A percentile compares a stretch with the other conserved stretches of the same genome.
Evolutionary conservation across 2,113 vertebrate species (phyloP).

Genomic region (Myotis brandtii): DNA sequence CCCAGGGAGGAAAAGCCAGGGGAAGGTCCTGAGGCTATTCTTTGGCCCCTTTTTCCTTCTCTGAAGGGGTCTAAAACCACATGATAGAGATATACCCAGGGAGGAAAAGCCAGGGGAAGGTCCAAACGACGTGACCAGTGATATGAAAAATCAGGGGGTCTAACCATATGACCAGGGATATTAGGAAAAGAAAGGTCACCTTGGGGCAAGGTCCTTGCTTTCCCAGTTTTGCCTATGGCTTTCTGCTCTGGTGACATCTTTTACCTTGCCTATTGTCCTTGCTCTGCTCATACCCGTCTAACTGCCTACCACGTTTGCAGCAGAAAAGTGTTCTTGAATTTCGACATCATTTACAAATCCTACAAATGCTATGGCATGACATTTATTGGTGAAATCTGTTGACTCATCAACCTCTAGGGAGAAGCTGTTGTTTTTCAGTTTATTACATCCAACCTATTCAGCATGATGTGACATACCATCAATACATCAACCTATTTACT

Average conservation of each 20-base stretch:
- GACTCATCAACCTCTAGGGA: not conserved
- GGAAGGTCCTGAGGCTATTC: no score
- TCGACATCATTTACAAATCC: constrained; percentile 25
- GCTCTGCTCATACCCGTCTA: not conserved
- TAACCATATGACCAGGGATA: not conserved
- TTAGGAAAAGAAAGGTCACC: not conserved
- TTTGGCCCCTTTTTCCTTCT: not conserved
- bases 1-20: no score
- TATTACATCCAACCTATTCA: not conserved
- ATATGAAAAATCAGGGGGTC: not conserved
- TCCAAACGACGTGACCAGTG: not conserved
- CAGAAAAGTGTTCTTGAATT: not conserved
- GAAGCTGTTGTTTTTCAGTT: not conserved
- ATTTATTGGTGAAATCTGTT: constrained; percentile 59
- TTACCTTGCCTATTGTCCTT: not conserved
- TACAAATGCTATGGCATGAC: not conserved
- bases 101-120: not conserved
- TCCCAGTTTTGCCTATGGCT: not conserved
- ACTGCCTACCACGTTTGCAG: not conserved
- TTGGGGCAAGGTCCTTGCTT: not conserved
- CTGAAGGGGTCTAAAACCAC: not conserved
- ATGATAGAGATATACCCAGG: not conserved
- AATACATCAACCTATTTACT: not conserved
- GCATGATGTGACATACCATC: not conserved
- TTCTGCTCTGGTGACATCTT: not conserved